Base-by-base conservation (phyloP, 2,888 invertebrate genomes). In the Flexamia atlantica region DNA sequence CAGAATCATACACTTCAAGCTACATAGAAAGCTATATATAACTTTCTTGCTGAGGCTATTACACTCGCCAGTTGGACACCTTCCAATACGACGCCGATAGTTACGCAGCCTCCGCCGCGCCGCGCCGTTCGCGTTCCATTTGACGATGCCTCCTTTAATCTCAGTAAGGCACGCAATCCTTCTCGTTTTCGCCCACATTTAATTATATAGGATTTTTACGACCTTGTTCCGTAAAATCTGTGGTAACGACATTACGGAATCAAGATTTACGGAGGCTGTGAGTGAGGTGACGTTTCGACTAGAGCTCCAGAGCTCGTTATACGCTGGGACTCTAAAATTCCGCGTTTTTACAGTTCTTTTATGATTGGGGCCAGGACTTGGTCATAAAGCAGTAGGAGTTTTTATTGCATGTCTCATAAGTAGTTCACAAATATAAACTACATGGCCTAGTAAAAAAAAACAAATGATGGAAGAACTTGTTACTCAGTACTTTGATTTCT, bases 251-350 rank as follows among this genome's bases (percentile, higher is more conserved):
- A 5, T 30, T 28, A 17, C 64, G 17, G 28, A 57, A 46, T 46
- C 20, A 12, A 17, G 14, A 64, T 64, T 64, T 64, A 57, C 57
- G 57, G 10, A 64, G 64, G 64, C 12, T 64, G 64, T 28, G 64
- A 64, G 64, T 64, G 12, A 64, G 30, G 64, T 64, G 64, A 30
- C 64, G 64, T 64, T 64, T 12, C 28, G 64, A 23, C 64, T 64
- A 12, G 28, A 14, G 28, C 30, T 64, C 64, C n/a, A n/a, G n/a
- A n/a, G 28, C 30, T 30, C 57, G 3, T 17, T 46, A 3, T 10
- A 46, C 46, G n/a, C n/a, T 20, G 20, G 23, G 57, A 23, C 23
- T 3, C 23, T 57, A 57, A 57, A 57, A 57, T 23, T 20, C 23
- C 57, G 57, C 57, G 23, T 14, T 57, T 57, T 57, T 57, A 57